Conservation (phyloP, 1,140 invertebrate species). For the Drosophila arizonae region DNA sequence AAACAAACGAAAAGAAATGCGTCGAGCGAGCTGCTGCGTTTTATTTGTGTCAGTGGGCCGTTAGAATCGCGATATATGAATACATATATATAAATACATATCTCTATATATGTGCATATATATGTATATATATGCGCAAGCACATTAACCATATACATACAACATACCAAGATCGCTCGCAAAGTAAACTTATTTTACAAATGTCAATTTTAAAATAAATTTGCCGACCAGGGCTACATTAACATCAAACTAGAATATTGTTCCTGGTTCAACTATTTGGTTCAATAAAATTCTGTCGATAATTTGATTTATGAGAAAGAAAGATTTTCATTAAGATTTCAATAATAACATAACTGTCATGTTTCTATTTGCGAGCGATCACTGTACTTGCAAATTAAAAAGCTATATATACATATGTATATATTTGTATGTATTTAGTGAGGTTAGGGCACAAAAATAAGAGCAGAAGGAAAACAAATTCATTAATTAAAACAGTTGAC, state of each 20-base stretch:
- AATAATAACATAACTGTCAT: neutral
- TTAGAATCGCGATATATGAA: constrained; percentile 37
- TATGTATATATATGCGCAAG: neutral
- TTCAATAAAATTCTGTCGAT: no score
- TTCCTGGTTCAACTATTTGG: no score
- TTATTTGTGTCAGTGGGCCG: constrained; percentile 66
- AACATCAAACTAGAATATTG: no score
- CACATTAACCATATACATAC: constrained; percentile 1
- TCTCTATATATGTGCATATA: constrained; percentile 14
- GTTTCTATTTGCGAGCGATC: constrained; percentile 4
- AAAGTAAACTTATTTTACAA: no score
- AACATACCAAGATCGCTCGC: constrained; percentile 9
- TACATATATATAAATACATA: constrained; percentile 9
- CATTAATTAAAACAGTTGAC: constrained; percentile 32
- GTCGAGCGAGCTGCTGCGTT: constrained; percentile 31
- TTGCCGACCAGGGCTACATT: neutral
- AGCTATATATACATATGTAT: neutral
- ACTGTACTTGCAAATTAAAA: constrained; percentile 12
- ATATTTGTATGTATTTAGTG: constrained; percentile 52
- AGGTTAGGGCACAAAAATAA: constrained; percentile 49
- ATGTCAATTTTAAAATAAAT: neutral
- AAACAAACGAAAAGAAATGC: constrained; percentile 57
- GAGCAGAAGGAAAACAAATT: neutral
- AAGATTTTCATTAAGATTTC: no score
- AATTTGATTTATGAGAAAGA: no score